Evolutionary conservation across 2,113 vertebrate genomes (phyloP).

Genomic region (Antechinus flavipes): DNA sequence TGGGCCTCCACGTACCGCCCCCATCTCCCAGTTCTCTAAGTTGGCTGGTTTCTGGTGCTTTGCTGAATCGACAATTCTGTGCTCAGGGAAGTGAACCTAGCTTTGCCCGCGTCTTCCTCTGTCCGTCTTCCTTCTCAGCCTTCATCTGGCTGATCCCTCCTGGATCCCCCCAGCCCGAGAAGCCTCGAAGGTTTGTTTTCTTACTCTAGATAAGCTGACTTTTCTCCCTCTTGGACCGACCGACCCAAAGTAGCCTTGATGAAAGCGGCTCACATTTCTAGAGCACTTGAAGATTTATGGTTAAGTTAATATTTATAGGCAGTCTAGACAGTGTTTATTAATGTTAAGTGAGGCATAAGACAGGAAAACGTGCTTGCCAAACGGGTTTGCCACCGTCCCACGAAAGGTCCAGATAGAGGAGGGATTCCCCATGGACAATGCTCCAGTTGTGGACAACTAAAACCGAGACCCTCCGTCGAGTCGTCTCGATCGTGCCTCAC

Average conservation of each 20-base stretch:
- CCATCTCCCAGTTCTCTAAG: neutral
- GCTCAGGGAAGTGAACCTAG: constrained; percentile 13
- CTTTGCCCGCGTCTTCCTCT: constrained; percentile 6
- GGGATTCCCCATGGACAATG: neutral
- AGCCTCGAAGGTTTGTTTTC: neutral
- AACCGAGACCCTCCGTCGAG: neutral
- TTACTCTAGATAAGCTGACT: neutral
- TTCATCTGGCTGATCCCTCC: constrained; percentile 9
- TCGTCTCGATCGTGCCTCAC: neutral
- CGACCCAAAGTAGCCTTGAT: neutral
- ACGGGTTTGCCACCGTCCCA: neutral
- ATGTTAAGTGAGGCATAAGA: neutral
- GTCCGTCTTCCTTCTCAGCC: constrained; percentile 17
- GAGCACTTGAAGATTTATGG: neutral
- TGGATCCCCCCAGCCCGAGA: neutral
- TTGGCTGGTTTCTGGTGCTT: constrained; percentile 45
- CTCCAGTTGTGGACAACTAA: neutral
- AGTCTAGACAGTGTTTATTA: constrained; percentile 5
- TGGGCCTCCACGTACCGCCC: neutral
- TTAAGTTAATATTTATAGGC: constrained; percentile 3
- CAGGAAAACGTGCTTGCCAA: neutral
- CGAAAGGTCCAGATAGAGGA: neutral
- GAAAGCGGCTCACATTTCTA: neutral
- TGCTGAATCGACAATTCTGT: constrained; percentile 40
- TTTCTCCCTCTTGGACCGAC: neutral